Evolutionary conservation across 2,113 vertebrate genomes (phyloP).

Genomic region (Ceyx melanurus): DNA sequence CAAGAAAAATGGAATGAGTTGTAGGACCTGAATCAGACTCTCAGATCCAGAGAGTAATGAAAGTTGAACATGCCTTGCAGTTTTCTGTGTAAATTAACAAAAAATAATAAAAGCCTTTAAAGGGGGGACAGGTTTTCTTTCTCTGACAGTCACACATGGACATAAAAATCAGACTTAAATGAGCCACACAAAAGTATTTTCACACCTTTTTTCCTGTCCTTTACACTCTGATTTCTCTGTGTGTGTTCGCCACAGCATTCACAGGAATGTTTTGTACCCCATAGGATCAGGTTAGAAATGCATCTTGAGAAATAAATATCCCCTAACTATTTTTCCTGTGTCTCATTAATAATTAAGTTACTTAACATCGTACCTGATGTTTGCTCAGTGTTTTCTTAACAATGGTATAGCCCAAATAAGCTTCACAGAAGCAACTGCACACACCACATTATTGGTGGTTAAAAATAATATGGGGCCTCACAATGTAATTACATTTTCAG

Average conservation of each 20-base stretch:
- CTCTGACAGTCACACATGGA: not conserved
- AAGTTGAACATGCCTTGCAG: not conserved
- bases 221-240: not conserved
- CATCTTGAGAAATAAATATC: not conserved
- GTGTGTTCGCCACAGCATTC: not conserved
- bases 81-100: not conserved
- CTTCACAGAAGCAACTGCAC: not conserved
- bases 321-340: not conserved
- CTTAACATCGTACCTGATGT: not conserved
- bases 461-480: not conserved
- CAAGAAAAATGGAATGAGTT: not conserved
- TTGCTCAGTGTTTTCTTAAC: not conserved
- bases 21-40: not conserved
- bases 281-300: not conserved
- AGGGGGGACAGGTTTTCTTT: not conserved
- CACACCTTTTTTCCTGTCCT: not conserved
- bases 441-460: not conserved
- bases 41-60: not conserved
- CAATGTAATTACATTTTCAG: slow-evolving; percentile 9
- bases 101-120: not conserved
- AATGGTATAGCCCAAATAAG: not conserved
- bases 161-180: not conserved
- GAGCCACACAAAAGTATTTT: not conserved
- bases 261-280: fast-evolving
- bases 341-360: not conserved